Base-by-base conservation (phyloP, 2,888 invertebrate species). In the Drosophila melanosoma region DNA sequence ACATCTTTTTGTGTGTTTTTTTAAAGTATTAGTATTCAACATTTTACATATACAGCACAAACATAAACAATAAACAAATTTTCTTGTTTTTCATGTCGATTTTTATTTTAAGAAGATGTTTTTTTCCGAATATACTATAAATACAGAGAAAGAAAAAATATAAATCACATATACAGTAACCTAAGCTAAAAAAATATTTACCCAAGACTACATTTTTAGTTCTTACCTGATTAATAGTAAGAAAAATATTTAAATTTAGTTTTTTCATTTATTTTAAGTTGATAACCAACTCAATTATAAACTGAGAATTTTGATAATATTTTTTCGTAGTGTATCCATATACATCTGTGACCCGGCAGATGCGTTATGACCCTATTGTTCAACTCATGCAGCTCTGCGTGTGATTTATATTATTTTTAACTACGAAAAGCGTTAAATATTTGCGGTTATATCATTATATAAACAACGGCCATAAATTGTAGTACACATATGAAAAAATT, bases 391-490 rank as follows among this genome's bases (percentile, higher is more conserved):
- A 75, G 49, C 45, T 51, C 45, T 57, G 62, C 60, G 40, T 51
- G 45, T 29, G 65, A 72, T 42, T 52, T 51, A 32, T 40, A 26
- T 42, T 61, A 23, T 36, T 36, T 15, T 40, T 40, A 26, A 7
- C 20, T 8, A 48, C 54, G 66, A 66, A 48, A 57, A 53, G 48
- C 49, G 45, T 59, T 29, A 58, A 81, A 80, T 81, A 65, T 51
- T 62, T 76, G 48, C 32, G 51, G 33, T 79, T 81, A 56, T 68
- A 66, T 56, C 57, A 33, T 48, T 48, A 29, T 20, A 12, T 8
- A 32, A 15, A 15, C 15, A 60, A 20, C 29, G 32, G 29, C 20
- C 12, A 1, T 1, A 2, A 4, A 45, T n/a, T 64, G 29, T 26
- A 10, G 56, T 57, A 33, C 17, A 48, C 3, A 40, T 15, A 23